Evolutionary conservation across 2,113 vertebrate genomes (phyloP).

Genomic region (Phrynosoma platyrhinos): DNA sequence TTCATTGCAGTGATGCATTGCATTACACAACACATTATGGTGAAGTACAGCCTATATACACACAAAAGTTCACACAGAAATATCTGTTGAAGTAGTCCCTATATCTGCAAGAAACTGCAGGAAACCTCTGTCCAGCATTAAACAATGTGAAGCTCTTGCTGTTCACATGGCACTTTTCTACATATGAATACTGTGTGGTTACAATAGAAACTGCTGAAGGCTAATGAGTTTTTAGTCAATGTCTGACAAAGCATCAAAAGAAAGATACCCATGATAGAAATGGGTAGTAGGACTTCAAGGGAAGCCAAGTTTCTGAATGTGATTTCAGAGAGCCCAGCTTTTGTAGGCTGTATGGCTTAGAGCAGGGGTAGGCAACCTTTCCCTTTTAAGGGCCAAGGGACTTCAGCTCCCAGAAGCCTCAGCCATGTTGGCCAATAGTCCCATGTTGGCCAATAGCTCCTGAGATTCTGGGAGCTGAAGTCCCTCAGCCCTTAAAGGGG

Average conservation of each 20-base stretch:
- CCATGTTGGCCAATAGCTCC: too few species aligned
- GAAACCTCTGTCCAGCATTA: constrained; percentile 53
- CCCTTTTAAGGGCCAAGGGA: too few species aligned
- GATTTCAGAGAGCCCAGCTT: not conserved
- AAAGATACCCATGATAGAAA: constrained; percentile 38
- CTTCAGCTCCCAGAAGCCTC: too few species aligned
- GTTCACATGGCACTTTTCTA: constrained; percentile 61
- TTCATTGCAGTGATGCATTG: not conserved
- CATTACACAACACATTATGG: not conserved
- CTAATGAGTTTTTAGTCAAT: constrained; percentile 61
- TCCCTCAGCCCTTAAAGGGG: too few species aligned
- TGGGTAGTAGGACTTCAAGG: constrained; percentile 43
- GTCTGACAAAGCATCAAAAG: constrained; percentile 53
- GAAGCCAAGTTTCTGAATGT: constrained; percentile 6
- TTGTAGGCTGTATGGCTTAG: not conserved
- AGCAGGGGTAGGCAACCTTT: too few species aligned
- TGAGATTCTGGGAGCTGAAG: too few species aligned
- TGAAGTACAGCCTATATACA: not conserved
- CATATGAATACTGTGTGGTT: constrained; percentile 66
- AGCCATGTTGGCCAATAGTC: too few species aligned
- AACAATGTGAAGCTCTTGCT: constrained; percentile 45
- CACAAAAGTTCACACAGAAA: constrained; percentile 19
- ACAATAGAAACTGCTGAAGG: constrained; percentile 63
- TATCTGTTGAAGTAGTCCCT: constrained; percentile 9
- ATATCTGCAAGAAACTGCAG: constrained; percentile 38